A percentile compares a stretch with the other conserved stretches of the same genome.
Evolutionary conservation across 1,140 invertebrate species (phyloP).

Genomic region (Ips typographus): DNA sequence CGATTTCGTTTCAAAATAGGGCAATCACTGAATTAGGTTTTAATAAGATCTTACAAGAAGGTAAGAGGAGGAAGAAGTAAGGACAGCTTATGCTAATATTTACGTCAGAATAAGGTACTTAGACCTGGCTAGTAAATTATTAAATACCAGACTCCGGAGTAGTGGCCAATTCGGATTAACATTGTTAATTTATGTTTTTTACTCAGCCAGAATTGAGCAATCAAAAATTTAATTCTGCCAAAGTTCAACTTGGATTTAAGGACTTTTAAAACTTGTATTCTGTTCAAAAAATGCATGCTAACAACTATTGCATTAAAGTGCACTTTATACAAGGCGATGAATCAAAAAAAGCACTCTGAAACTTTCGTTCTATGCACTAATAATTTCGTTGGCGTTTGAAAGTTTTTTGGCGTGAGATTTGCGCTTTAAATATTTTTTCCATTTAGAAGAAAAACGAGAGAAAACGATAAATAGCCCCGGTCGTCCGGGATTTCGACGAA

Average conservation of each 20-base stretch:
- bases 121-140: too few relatives aligned
- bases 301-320: background rate
- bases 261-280: background rate
- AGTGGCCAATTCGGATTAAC: too few relatives aligned
- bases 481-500: background rate
- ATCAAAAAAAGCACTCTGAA: background rate
- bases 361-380: background rate
- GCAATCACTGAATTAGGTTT: too few relatives aligned
- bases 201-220: too few relatives aligned
- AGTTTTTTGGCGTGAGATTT: background rate
- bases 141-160: too few relatives aligned
- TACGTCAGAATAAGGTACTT: too few relatives aligned
- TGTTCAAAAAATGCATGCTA: background rate
- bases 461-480: constrained; percentile 2
- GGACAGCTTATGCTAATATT: too few relatives aligned
- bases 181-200: too few relatives aligned
- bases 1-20: too few relatives aligned
- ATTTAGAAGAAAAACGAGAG: background rate
- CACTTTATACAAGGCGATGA: background rate
- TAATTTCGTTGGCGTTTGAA: background rate
- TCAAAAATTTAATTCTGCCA: background rate
- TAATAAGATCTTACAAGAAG: too few relatives aligned
- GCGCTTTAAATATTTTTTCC: background rate
- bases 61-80: too few relatives aligned
- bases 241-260: background rate